phyloP scores from a whole-genome alignment of 2,888 invertebrate species.

The Cyclophora albipunctata region DNA sequence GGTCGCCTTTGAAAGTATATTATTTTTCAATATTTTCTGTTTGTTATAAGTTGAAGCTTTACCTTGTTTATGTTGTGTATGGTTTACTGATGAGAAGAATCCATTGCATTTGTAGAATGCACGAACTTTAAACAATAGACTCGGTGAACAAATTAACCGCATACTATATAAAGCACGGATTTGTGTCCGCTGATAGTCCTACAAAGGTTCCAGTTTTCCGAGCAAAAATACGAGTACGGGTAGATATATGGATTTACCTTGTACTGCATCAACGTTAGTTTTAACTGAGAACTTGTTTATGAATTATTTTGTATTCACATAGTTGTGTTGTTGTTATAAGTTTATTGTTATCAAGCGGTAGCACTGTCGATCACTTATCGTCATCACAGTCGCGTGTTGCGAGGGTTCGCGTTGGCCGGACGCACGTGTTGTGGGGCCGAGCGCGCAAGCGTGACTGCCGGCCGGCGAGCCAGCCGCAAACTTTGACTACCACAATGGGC shows the following conservation, averaged over 20 bases:
- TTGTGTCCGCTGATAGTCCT: constrained; percentile 40
- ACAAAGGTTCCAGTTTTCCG: constrained; percentile 56
- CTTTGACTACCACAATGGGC: constrained; percentile 68
- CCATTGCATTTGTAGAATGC: background rate
- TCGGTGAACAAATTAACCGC: constrained; percentile 21
- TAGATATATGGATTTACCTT: constrained; percentile 67
- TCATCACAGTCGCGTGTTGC: constrained; percentile 58
- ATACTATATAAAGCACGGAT: constrained; percentile 30
- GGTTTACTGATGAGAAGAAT: too few relatives aligned
- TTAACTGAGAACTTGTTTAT: constrained; percentile 37
- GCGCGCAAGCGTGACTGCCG: constrained; percentile 61
- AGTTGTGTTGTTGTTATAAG: constrained; percentile 36
- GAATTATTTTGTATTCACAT: constrained; percentile 37
- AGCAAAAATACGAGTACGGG: constrained; percentile 54
- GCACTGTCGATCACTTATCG: constrained; percentile 64
- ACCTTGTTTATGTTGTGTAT: too few relatives aligned
- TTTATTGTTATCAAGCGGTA: constrained; percentile 48
- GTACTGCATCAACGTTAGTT: constrained; percentile 49
- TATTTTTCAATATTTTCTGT: too few relatives aligned
- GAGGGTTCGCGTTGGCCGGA: constrained; percentile 19
- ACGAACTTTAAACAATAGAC: constrained; percentile 16
- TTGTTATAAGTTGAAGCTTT: too few relatives aligned
- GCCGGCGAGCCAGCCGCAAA: constrained; percentile 61
- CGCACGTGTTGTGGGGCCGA: constrained; percentile 47
- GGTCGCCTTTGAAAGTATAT: background rate